These are phyloP conservation scores for Chionis minor DNA, from an alignment of 2,113 vertebrate genomes.

Conservation along the genomic window DNA sequence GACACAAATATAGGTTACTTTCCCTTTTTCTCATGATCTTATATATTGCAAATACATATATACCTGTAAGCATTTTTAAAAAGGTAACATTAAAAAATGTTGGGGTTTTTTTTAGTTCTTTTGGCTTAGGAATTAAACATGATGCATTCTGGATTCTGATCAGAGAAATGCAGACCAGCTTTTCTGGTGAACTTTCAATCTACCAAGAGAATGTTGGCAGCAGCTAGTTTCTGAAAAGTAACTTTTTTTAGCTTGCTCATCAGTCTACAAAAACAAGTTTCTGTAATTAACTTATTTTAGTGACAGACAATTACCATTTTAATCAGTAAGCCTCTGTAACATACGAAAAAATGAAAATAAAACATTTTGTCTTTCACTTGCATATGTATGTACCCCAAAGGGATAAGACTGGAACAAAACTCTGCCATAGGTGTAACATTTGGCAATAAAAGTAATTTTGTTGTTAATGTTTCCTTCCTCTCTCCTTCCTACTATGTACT, in stretches of 20 bases:
- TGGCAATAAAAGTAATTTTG: neutral
- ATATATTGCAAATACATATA: neutral
- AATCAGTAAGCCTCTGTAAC: neutral
- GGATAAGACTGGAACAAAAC: neutral
- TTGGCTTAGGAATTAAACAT: neutral
- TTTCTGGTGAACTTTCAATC: neutral
- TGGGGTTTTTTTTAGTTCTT: neutral
- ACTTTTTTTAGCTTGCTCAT: neutral
- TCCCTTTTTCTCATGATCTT: neutral
- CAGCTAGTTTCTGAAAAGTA: neutral
- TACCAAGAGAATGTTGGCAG: neutral
- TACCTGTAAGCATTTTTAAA: neutral
- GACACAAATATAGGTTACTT: neutral
- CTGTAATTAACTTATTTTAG: conserved; percentile 14
- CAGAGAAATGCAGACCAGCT: neutral
- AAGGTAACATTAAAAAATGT: neutral
- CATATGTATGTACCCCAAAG: neutral
- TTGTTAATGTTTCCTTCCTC: neutral
- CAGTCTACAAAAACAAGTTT: neutral
- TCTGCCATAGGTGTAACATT: neutral
- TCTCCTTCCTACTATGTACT: neutral
- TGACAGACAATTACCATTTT: neutral
- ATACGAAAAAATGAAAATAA: neutral
- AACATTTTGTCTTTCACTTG: neutral
- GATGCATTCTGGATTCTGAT: neutral